Evolutionary conservation across 2,797 vertebrate genomes (phyloP).

Genomic region (Phataginus tetradactyla): DNA sequence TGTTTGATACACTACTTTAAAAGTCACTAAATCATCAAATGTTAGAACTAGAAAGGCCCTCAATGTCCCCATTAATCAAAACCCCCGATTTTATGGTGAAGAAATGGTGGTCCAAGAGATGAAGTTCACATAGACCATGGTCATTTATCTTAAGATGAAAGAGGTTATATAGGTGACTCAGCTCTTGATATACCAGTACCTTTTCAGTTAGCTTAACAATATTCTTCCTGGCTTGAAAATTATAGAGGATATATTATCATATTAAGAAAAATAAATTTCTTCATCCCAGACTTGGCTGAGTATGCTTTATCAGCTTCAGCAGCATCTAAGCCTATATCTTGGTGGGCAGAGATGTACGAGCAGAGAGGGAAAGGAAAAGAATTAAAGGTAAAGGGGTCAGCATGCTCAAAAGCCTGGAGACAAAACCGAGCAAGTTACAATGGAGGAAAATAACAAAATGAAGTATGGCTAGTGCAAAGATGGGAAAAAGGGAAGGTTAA

Average conservation of each 20-base stretch:
- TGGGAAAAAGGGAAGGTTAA: not conserved
- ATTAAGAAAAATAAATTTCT: not conserved
- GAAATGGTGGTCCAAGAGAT: not conserved
- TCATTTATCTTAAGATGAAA: not conserved
- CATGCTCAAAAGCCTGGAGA: not conserved
- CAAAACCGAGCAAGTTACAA: not conserved
- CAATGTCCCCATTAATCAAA: not conserved
- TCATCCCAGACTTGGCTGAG: not conserved
- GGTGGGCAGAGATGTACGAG: not conserved
- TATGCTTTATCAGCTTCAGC: not conserved
- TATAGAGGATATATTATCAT: not conserved
- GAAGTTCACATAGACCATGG: not conserved
- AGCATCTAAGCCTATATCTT: not conserved
- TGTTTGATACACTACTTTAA: not conserved
- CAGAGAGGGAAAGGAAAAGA: not conserved
- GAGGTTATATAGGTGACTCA: not conserved
- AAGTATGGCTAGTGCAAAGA: not conserved
- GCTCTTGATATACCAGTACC: not conserved
- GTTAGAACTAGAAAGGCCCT: not conserved
- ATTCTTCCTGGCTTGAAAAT: not conserved
- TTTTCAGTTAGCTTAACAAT: slow-evolving; percentile 47
- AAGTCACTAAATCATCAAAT: not conserved
- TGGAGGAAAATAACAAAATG: not conserved
- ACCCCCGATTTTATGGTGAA: not conserved
- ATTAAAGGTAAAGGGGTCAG: not conserved